Evolutionary conservation across 35 echinoderm and acorn worm genomes (phyloP).

Genomic region (Ophiothrix spiculata): DNA sequence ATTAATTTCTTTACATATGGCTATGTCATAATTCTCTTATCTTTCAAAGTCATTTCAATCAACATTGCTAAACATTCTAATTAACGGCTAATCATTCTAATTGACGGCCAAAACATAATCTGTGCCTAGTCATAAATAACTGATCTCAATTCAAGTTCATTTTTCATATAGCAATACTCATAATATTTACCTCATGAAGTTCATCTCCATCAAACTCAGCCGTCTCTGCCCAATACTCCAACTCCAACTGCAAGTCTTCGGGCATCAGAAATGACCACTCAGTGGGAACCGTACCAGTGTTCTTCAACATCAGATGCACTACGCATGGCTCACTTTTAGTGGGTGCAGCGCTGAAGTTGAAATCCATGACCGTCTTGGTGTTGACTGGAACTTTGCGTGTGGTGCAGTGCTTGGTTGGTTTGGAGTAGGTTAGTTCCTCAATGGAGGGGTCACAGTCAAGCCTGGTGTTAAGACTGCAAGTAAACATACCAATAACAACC

Average conservation of each 20-base stretch:
- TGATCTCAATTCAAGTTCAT: no score
- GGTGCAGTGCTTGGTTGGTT: conserved; percentile 74
- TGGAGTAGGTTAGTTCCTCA: conserved; percentile 79
- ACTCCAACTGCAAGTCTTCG: conserved; percentile 68
- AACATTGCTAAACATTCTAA: no score
- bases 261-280: conserved; percentile 68
- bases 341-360: conserved; percentile 92
- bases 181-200: conserved; percentile 98
- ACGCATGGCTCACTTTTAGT: conserved; percentile 50
- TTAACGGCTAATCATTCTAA: no score
- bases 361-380: conserved; percentile 86
- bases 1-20: no score
- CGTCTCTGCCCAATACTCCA: conserved; percentile 99
- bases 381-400: conserved; percentile 52
- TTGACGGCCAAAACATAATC: no score
- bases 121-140: no score
- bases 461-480: not conserved
- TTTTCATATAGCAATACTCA: no score
- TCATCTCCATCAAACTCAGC: conserved; percentile 98
- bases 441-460: conserved; percentile 65
- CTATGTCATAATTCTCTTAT: no score
- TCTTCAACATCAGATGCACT: conserved; percentile 95
- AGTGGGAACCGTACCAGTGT: conserved; percentile 81
- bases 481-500: no score
- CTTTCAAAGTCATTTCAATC: no score